Base-by-base conservation (phyloP, 1,140 invertebrate species). In the Anastatus disparis region DNA sequence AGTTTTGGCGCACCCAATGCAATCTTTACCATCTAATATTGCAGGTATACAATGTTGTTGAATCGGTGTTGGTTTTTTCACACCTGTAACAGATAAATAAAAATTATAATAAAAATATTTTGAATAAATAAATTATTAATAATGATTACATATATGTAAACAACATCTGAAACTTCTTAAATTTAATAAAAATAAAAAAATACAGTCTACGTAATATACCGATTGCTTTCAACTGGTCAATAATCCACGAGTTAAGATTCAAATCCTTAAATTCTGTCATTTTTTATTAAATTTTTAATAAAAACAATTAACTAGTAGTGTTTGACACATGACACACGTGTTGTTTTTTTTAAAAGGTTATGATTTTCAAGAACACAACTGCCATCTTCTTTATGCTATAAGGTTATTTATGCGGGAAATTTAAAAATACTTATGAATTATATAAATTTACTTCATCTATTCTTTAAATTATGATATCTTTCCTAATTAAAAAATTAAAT, bases 1-100 rank as follows among this genome's bases (percentile, higher is more conserved):
- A 38, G 98, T 99, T 88, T 98, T 97, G 1, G 97, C 96, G 75
- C 96, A 93, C 15, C 96, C 97, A 78, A 99, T 96, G 64, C 96
- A 93, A 88, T 99, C 95, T 77, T 90, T 87, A 0, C 95, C 95
- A 73, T 87, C 75, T 48, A 98, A 83, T 75, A 98, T 96, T 31
- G 89, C 84, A 40, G 93, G 91, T 76, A 96, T 94, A 78, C 94
- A 95, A 74, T 92, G 90, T 77, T 89, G 80, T 83, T 97, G 95
- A 70, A 97, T 94, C n/a, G 91, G 90, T 2, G 96, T 97, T 31
- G 96, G 95, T 59, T 87, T 88, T 76, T 88, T 91, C 4, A 97
- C 87, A 61, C 94, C 94, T 94, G 67, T 27, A 58, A 64, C 72
- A 55, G 44, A 59, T 31, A 76, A 75, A 48, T 65, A 71, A 70